These are phyloP conservation scores for Ceraclea dissimilis DNA, from an alignment of 2,888 invertebrate genomes.

Conservation along the genomic window DNA sequence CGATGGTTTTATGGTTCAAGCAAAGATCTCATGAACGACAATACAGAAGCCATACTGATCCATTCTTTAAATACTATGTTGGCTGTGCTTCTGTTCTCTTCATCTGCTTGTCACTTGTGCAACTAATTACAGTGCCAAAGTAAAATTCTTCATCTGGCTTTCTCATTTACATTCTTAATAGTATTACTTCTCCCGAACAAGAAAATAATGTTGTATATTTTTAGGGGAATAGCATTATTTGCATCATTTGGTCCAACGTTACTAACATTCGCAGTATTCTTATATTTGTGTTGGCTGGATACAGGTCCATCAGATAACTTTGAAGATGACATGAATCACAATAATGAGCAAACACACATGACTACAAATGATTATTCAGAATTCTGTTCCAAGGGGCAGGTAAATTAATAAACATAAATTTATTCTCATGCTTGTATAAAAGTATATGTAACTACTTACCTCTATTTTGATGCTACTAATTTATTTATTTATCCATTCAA, in stretches of 20 bases:
- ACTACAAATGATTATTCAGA: slow-evolving; percentile 41
- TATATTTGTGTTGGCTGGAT: slow-evolving; percentile 67
- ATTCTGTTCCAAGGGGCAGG: slow-evolving; percentile 47
- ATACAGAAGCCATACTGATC: slow-evolving; percentile 72
- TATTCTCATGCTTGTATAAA: too few species aligned
- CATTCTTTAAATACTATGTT: slow-evolving; percentile 79
- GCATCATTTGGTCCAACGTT: slow-evolving; percentile 68
- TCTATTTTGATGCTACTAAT: too few species aligned
- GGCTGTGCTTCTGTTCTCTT: slow-evolving; percentile 73
- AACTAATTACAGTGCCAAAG: slow-evolving; percentile 72
- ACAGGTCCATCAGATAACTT: slow-evolving; percentile 35
- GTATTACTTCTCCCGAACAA: not conserved
- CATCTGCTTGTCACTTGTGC: slow-evolving; percentile 67
- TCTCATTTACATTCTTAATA: not conserved
- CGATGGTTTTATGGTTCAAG: slow-evolving; percentile 75
- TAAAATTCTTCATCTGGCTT: slow-evolving; percentile 31
- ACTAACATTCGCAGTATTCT: slow-evolving; percentile 60
- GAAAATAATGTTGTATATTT: slow-evolving; percentile 27
- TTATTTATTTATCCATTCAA: too few species aligned
- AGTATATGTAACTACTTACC: too few species aligned
- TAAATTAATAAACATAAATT: too few species aligned
- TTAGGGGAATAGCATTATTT: slow-evolving; percentile 63
- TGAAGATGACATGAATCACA: slow-evolving; percentile 32
- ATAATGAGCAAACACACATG: slow-evolving; percentile 39
- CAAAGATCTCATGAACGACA: slow-evolving; percentile 65